Evolutionary conservation across 1,140 invertebrate species (phyloP).

Genomic region (Drosophila orosa): DNA sequence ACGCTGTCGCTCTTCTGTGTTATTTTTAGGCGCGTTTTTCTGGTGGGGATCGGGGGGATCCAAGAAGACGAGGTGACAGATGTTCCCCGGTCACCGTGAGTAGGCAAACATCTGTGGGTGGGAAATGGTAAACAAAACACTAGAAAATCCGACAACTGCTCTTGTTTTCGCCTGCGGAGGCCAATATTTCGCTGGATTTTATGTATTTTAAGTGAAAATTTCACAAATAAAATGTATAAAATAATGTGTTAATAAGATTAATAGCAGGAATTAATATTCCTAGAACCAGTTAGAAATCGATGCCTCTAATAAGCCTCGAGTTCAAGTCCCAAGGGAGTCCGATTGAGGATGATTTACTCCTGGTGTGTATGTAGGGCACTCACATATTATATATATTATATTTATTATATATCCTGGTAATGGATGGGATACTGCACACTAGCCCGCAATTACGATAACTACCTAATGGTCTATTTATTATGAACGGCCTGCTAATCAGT

Average conservation of each 20-base stretch:
- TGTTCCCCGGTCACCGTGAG: conserved; percentile 18
- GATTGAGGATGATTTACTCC: conserved; percentile 16
- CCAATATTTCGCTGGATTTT: neutral
- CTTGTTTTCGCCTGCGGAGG: neutral
- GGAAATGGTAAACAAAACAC: conserved; percentile 23
- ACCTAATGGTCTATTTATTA: conserved; percentile 75
- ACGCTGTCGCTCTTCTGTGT: neutral
- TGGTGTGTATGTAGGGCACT: neutral
- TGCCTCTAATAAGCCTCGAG: neutral
- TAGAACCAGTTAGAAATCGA: neutral
- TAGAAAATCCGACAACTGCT: conserved; percentile 4
- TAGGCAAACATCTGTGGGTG: conserved; percentile 8
- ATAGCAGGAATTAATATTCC: neutral
- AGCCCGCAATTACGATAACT: conserved; percentile 69
- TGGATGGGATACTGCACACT: conserved; percentile 25
- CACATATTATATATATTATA: conserved; percentile 28
- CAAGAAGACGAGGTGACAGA: conserved; percentile 21
- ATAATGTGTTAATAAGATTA: no score
- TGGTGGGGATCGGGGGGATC: neutral
- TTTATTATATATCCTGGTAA: conserved; percentile 12
- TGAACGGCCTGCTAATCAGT: conserved; percentile 71
- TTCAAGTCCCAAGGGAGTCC: conserved; percentile 11
- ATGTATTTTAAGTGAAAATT: neutral
- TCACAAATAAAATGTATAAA: no score
- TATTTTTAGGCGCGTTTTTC: conserved; percentile 17